phyloP scores from a whole-genome alignment of 2,888 invertebrate species.

The Hyppa rectilinea region DNA sequence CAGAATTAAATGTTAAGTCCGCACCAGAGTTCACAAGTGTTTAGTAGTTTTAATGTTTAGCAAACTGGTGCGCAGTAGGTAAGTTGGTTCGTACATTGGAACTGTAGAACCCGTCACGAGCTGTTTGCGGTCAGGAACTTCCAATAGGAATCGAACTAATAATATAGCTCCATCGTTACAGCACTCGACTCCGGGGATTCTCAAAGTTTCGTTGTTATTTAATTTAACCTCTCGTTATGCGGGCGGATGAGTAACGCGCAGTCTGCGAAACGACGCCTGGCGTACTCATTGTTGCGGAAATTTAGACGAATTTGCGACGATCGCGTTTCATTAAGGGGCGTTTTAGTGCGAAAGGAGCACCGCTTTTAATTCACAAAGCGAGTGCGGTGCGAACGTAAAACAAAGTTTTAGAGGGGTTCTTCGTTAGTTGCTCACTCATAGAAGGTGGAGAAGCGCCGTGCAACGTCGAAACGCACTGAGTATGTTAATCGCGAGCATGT shows the following conservation, averaged over 20 bases:
- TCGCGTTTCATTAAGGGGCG: constrained; percentile 87
- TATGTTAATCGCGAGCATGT: constrained; percentile 72
- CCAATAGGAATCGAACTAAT: constrained; percentile 81
- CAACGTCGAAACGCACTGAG: constrained; percentile 65
- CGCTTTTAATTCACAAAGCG: constrained; percentile 87
- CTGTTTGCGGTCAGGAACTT: constrained; percentile 83
- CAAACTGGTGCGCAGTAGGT: constrained; percentile 34
- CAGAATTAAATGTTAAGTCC: constrained; percentile 34
- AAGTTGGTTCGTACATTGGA: constrained; percentile 46
- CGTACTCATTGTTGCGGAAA: constrained; percentile 86
- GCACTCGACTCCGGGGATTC: constrained; percentile 71
- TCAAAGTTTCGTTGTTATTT: constrained; percentile 87
- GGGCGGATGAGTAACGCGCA: constrained; percentile 81
- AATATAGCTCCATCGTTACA: constrained; percentile 72
- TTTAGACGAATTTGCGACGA: constrained; percentile 88
- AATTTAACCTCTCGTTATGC: constrained; percentile 88
- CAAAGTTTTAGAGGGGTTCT: constrained; percentile 85
- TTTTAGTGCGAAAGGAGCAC: constrained; percentile 84
- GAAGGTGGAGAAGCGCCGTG: constrained; percentile 72
- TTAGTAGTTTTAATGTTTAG: constrained; percentile 47
- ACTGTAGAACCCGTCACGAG: constrained; percentile 71
- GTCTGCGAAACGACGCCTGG: constrained; percentile 80
- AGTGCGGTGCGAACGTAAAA: constrained; percentile 81
- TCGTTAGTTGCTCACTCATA: constrained; percentile 87
- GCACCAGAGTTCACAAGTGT: constrained; percentile 37